Percentiles rank a stretch among this genome's conserved stretches.
phyloP scores from a whole-genome alignment of 2,888 invertebrate species.

The Nudaria mundana region DNA sequence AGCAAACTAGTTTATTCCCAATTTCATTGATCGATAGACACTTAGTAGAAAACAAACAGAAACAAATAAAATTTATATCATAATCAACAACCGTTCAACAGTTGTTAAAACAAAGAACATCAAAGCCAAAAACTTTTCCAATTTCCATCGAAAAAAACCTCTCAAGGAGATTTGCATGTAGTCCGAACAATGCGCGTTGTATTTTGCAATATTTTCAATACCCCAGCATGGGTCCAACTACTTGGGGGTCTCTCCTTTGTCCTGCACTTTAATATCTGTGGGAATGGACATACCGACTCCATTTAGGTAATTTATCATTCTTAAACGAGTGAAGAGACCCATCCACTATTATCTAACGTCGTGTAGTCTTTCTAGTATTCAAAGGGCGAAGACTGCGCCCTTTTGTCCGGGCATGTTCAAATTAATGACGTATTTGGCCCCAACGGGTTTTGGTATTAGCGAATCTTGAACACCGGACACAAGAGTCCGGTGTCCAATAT shows the following conservation, averaged over 20 bases:
- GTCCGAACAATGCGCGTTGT: conserved; percentile 56
- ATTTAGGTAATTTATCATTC: conserved; percentile 80
- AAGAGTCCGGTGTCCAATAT: conserved; percentile 58
- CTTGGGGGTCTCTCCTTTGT: conserved; percentile 68
- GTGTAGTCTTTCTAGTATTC: conserved; percentile 37
- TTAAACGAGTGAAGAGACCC: conserved; percentile 74
- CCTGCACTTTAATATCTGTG: conserved; percentile 78
- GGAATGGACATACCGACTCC: conserved; percentile 79
- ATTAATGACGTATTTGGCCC: conserved; percentile 57
- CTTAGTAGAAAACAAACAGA: too few species aligned
- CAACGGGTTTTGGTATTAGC: conserved; percentile 61
- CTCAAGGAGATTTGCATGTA: conserved; percentile 76
- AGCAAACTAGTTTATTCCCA: too few species aligned
- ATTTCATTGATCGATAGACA: too few species aligned
- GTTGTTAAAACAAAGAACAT: conserved; percentile 63
- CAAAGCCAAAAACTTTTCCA: conserved; percentile 75
- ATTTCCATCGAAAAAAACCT: conserved; percentile 68
- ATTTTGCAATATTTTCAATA: conserved; percentile 75
- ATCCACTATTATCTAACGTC: conserved; percentile 57
- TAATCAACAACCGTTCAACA: too few species aligned
- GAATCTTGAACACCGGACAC: conserved; percentile 41
- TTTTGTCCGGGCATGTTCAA: conserved; percentile 54
- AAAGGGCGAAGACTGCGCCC: conserved; percentile 65
- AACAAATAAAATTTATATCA: too few species aligned
- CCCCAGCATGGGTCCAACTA: conserved; percentile 71